Conservation (phyloP, 2,113 vertebrate genomes). For the Sprattus sprattus region DNA sequence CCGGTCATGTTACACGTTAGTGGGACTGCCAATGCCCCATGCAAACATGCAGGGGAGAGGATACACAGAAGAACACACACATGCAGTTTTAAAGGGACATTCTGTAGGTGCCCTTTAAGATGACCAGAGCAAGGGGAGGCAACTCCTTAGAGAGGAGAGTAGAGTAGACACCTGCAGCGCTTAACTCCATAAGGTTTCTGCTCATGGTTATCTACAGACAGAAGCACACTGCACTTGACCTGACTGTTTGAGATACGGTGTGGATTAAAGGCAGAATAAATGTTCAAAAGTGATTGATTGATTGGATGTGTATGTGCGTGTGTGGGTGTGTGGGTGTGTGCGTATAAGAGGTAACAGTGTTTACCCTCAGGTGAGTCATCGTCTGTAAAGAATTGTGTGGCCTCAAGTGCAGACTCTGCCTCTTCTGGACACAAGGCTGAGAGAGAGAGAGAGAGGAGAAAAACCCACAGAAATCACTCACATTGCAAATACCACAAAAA, state of each 20-base stretch:
- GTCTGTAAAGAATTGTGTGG: constrained; percentile 87
- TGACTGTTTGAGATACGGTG: background rate
- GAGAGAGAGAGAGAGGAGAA: constrained; percentile 18
- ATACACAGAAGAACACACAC: constrained; percentile 13
- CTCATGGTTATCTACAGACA: no score
- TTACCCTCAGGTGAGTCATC: constrained; percentile 77
- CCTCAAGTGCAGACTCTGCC: constrained; percentile 91
- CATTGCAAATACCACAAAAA: background rate
- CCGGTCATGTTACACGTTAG: constrained; percentile 37
- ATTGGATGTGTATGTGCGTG: background rate
- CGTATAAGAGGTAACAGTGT: background rate
- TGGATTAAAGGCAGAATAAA: background rate
- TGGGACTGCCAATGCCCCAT: constrained; percentile 27
- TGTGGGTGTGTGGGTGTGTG: constrained; percentile 27
- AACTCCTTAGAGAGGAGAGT: background rate
- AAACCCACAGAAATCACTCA: background rate
- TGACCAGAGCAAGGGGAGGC: background rate
- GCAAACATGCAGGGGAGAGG: background rate
- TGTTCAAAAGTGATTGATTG: no score
- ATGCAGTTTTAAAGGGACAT: constrained; percentile 22
- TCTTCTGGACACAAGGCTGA: constrained; percentile 88
- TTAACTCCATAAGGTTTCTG: background rate
- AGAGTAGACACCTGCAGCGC: background rate
- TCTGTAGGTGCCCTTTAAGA: background rate
- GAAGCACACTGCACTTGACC: no score